phyloP scores from a whole-genome alignment of 2,797 vertebrate genomes.

The Lindbergichthys nudifrons region DNA sequence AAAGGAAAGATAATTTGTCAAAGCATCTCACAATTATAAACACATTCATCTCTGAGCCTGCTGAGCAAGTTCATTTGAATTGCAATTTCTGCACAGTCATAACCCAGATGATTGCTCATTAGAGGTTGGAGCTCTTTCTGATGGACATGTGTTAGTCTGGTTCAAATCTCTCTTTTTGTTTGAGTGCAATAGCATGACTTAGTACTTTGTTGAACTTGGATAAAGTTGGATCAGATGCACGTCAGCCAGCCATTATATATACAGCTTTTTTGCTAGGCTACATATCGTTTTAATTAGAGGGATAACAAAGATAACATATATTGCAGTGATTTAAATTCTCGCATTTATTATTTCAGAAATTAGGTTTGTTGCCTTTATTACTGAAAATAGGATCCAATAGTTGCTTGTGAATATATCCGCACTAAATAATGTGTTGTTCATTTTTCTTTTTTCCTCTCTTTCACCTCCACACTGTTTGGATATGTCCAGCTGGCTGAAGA shows the following conservation, averaged over 20 bases:
- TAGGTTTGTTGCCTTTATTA: background rate
- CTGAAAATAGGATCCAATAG: background rate
- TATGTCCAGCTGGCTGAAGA: too few species aligned
- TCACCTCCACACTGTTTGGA: too few species aligned
- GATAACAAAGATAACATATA: too few species aligned
- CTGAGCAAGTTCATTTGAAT: slow-evolving; percentile 57
- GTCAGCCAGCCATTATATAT: background rate
- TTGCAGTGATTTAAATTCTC: background rate
- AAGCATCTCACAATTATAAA: slow-evolving; percentile 36
- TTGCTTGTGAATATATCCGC: background rate
- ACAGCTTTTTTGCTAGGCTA: background rate
- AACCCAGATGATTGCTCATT: slow-evolving; percentile 32
- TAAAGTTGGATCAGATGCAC: background rate
- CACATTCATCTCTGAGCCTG: slow-evolving; percentile 41
- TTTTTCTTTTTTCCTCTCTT: too few species aligned
- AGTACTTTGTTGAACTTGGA: background rate
- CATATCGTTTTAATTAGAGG: too few species aligned
- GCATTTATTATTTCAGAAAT: background rate
- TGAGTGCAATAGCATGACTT: slow-evolving; percentile 4
- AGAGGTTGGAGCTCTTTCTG: slow-evolving; percentile 24
- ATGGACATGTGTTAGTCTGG: background rate
- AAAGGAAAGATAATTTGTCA: slow-evolving; percentile 27
- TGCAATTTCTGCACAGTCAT: slow-evolving; percentile 33
- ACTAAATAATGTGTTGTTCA: background rate
- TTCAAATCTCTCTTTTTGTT: slow-evolving; percentile 8